Evolutionary conservation across 2,797 vertebrate species (phyloP).

Genomic region (Discoglossus pictus): DNA sequence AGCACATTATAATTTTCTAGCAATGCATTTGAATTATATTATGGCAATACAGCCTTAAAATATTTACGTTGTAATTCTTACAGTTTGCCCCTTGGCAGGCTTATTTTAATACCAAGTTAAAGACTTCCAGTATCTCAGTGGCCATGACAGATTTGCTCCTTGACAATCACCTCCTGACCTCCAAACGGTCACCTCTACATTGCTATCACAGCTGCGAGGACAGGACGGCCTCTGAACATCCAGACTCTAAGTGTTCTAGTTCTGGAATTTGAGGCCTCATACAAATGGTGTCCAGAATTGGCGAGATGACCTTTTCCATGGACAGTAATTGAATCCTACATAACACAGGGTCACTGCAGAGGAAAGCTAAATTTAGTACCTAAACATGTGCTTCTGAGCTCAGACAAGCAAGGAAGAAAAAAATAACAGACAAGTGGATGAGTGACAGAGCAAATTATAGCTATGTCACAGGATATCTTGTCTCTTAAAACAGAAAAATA

Average conservation of each 20-base stretch:
- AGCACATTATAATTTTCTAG: too few species aligned
- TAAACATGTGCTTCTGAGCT: slow-evolving; percentile 31
- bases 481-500: neutral
- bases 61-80: too few species aligned
- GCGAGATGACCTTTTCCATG: slow-evolving; percentile 30
- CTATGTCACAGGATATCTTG: slow-evolving; percentile 16
- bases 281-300: slow-evolving; percentile 12
- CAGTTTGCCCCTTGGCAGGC: too few species aligned
- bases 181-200: slow-evolving; percentile 4
- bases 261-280: slow-evolving; percentile 9
- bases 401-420: neutral
- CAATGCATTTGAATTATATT: too few species aligned
- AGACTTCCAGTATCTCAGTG: too few species aligned
- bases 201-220: slow-evolving; percentile 6
- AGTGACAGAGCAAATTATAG: slow-evolving; percentile 1
- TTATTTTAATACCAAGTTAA: too few species aligned
- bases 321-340: slow-evolving; percentile 30
- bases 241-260: slow-evolving; percentile 7
- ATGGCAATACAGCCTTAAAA: too few species aligned
- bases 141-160: neutral
- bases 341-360: slow-evolving; percentile 27
- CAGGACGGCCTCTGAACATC: neutral
- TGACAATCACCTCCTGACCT: slow-evolving; percentile 6
- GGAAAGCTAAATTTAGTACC: slow-evolving; percentile 29
- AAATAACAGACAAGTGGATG: neutral